A percentile compares a stretch with the other conserved stretches of the same genome.
phyloP scores from a whole-genome alignment of 2,888 invertebrate species.

The Drosophila kokeensis region DNA sequence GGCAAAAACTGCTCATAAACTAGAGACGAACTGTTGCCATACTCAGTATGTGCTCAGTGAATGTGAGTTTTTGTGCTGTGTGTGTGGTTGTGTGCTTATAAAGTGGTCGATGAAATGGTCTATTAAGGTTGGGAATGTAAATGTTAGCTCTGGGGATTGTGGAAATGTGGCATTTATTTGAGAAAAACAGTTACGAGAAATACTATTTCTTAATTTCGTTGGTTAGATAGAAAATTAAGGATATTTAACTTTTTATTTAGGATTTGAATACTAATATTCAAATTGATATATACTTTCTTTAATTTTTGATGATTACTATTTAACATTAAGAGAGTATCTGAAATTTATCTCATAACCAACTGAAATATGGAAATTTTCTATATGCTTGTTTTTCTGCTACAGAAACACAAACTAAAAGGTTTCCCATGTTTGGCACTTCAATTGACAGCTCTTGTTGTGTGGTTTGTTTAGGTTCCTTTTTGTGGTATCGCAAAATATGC shows the following conservation, averaged over 20 bases:
- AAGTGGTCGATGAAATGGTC: slow-evolving; percentile 42
- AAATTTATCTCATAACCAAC: background rate
- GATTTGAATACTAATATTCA: background rate
- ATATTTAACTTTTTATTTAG: background rate
- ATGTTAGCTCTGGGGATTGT: slow-evolving; percentile 14
- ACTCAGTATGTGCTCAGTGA: slow-evolving; percentile 6
- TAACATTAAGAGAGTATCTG: slow-evolving; percentile 4
- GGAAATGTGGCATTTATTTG: slow-evolving; percentile 5
- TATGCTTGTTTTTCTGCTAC: background rate
- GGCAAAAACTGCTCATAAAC: slow-evolving; percentile 22
- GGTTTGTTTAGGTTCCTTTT: slow-evolving; percentile 25
- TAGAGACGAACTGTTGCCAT: slow-evolving; percentile 14
- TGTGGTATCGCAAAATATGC: slow-evolving; percentile 30
- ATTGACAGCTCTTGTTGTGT: slow-evolving; percentile 3
- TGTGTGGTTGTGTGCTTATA: slow-evolving; percentile 7
- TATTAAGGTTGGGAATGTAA: slow-evolving; percentile 24
- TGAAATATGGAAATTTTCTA: slow-evolving; percentile 2
- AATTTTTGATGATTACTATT: background rate
- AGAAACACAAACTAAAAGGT: slow-evolving; percentile 62
- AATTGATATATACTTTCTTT: background rate
- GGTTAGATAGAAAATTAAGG: background rate
- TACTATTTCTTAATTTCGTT: background rate
- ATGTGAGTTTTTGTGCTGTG: background rate
- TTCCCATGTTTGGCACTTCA: slow-evolving; percentile 56
- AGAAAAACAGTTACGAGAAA: background rate